Conservation (phyloP, 2,797 vertebrate genomes). For the Cyprinella venusta region DNA sequence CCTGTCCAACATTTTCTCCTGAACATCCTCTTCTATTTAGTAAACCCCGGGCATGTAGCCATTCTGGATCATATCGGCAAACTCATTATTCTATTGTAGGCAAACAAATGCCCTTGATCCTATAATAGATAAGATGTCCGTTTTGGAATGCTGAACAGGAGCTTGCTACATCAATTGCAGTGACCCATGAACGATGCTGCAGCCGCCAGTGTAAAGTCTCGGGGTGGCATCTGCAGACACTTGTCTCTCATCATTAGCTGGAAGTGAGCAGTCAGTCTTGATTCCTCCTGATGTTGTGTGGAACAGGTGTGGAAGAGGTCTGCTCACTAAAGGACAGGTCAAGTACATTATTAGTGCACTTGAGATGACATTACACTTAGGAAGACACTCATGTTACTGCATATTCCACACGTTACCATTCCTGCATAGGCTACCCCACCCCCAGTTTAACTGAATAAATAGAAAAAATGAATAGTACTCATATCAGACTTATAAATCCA, state of each 20-base stretch:
- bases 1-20: not conserved
- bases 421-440: too few species aligned
- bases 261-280: conserved; percentile 4
- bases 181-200: conserved; percentile 1
- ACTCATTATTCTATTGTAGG: not conserved
- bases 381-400: not conserved
- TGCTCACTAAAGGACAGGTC: not conserved
- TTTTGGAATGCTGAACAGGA: conserved; percentile 8
- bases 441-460: too few species aligned
- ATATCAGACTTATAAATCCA: not conserved
- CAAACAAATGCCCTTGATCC: not conserved
- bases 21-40: not conserved
- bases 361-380: not conserved
- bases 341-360: not conserved
- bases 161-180: not conserved
- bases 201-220: not conserved
- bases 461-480: not conserved
- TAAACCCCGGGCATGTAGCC: not conserved
- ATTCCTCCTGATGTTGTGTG: not conserved
- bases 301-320: too few species aligned
- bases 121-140: not conserved
- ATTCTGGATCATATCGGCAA: not conserved
- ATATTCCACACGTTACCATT: not conserved
- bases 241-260: conserved; percentile 20
- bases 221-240: conserved; percentile 18